phyloP scores from a whole-genome alignment of 1,140 invertebrate genomes.

The Trichonephila inaurata region DNA sequence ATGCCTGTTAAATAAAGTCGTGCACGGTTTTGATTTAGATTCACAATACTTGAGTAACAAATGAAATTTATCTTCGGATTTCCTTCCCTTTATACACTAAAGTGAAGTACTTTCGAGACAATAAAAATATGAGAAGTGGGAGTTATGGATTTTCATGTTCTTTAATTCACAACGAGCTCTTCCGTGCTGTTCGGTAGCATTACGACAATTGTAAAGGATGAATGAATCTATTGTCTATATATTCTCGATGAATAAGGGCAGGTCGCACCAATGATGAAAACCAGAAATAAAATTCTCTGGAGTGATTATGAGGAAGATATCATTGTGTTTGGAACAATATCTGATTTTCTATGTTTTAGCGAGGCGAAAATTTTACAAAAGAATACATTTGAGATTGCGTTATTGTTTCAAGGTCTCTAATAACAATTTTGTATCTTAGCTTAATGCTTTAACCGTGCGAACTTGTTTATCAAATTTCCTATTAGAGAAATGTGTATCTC shows the following conservation, averaged over 20 bases:
- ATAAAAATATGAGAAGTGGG: conserved; percentile 23
- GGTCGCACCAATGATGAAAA: neutral
- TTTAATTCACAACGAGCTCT: neutral
- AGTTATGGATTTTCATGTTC: conserved; percentile 16
- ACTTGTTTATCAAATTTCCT: no score
- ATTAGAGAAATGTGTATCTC: no score
- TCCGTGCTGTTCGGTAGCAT: neutral
- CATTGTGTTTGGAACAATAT: conserved; percentile 22
- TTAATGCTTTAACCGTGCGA: neutral
- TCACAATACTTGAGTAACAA: conserved; percentile 37
- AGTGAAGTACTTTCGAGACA: conserved; percentile 21
- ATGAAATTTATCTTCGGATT: conserved; percentile 26
- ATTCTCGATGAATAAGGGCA: neutral
- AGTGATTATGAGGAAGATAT: neutral
- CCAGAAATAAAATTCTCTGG: conserved; percentile 6
- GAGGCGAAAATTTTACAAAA: conserved; percentile 1
- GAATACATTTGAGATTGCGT: neutral
- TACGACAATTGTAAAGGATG: conserved; percentile 1
- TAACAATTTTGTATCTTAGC: neutral
- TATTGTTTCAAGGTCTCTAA: neutral
- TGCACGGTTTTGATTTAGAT: conserved; percentile 42
- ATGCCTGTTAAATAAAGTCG: conserved; percentile 59
- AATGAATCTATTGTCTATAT: conserved; percentile 28
- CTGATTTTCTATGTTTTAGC: conserved; percentile 3
- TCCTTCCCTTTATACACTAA: neutral